A percentile compares a stretch with the other conserved stretches of the same genome.
Conservation (phyloP, 2,113 vertebrate genomes). For the Pluvianellus socialis region DNA sequence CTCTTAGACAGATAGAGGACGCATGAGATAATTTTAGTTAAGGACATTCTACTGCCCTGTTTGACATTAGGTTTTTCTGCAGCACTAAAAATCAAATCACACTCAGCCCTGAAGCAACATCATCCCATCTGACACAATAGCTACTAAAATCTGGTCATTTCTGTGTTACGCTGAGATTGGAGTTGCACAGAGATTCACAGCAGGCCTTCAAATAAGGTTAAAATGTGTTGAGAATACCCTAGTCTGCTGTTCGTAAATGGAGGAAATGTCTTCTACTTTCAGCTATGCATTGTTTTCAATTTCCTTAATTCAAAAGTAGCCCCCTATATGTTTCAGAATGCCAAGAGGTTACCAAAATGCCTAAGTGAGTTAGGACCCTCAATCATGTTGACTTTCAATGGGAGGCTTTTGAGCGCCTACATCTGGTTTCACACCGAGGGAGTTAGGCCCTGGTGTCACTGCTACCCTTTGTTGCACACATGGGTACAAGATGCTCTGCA, state of each 20-base stretch:
- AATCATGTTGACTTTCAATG: neutral
- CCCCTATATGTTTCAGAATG: neutral
- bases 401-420: neutral
- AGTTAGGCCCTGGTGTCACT: neutral
- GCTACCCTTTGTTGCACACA: neutral
- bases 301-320: neutral
- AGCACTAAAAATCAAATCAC: neutral
- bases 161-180: neutral
- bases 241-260: neutral
- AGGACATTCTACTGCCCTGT: neutral
- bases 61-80: neutral
- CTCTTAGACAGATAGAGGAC: neutral
- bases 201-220: neutral
- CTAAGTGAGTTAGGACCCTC: neutral
- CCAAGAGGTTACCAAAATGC: neutral
- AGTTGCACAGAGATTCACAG: neutral
- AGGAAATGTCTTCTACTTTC: neutral
- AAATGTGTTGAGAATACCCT: neutral
- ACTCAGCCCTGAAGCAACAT: neutral
- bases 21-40: neutral
- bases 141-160: neutral
- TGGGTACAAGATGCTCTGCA: neutral
- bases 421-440: neutral
- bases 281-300: neutral
- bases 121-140: neutral